Evolutionary conservation across 2,113 vertebrate genomes (phyloP), one percentile per base, ranked within the genome.

Genomic region (Esox niger): DNA sequence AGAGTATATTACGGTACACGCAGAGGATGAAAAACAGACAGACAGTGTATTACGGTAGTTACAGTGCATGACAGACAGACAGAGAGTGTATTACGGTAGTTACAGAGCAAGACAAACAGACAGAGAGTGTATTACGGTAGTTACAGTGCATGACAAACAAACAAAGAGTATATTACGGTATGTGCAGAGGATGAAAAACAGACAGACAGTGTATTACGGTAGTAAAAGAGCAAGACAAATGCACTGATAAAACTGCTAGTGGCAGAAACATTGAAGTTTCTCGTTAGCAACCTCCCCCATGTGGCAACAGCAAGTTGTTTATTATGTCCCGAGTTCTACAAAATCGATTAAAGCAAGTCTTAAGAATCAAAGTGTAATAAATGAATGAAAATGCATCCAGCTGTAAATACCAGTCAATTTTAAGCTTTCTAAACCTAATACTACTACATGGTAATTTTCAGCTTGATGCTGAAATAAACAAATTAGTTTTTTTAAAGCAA

Each of bases 341-440:
- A 94, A 96, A 96, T 93, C 94, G 95, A 98, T 98, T 98, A 97
- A 96, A 95, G 91, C 91, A 92, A 95, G 94, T 96, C 92, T 21
- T 95, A 95, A 96, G 93, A 97, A 96, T 95, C 94, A 95, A 95
- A 95, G 95, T 91, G 93, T 97, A 98, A 95, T 94, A 97, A 97
- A 98, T 98, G 95, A 95, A 98, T 98, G 93, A 92, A 96, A 98
- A 98, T 95, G 96, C 94, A 96, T 93, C 93, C 89, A 93, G 95
- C 95, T 95, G 95, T 95, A 98, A 96, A 98, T 95, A 95, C 95
- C 92, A 89, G 80, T 94, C 95, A 98, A 97, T 98, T 96, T 97
- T 95, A 95, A 95, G 95, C 96, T 98, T 96, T 96, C 93, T 92
- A 90, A 89, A 91, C 90, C 94, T 95, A 95, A 96, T 95, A 94